phyloP scores from a whole-genome alignment of 2,888 invertebrate genomes.

The Eustalomyia histrio region DNA sequence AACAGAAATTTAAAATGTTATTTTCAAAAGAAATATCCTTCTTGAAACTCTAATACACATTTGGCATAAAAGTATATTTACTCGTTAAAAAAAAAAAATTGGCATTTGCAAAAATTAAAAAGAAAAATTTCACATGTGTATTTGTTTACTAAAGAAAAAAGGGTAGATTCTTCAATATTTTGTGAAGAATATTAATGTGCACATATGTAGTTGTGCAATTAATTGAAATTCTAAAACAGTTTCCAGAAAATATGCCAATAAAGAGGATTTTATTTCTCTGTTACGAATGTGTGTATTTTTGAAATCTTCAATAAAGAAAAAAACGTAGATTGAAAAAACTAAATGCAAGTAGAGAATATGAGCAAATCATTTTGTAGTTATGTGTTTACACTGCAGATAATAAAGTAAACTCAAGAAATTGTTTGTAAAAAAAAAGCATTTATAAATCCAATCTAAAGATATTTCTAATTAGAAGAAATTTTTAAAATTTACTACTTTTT shows the following conservation, averaged over 20 bases:
- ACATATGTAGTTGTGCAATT: background rate
- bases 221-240: slow-evolving; percentile 1
- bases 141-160: background rate
- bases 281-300: background rate
- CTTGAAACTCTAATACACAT: no score
- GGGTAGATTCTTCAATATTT: background rate
- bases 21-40: no score
- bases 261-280: background rate
- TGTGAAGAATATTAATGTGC: background rate
- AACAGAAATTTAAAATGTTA: no score
- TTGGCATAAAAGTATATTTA: background rate
- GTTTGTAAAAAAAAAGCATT: no score
- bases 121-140: background rate
- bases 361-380: background rate
- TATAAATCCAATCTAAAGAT: no score
- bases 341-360: background rate
- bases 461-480: no score
- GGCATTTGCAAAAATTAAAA: background rate
- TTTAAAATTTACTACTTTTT: no score
- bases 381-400: background rate
- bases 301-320: background rate
- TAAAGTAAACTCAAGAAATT: background rate
- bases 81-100: background rate
- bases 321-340: background rate
- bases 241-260: background rate